A percentile compares a stretch with the other conserved stretches of the same genome.
These are phyloP conservation scores for Diplodus puntazzo DNA, from an alignment of 2,797 vertebrate species.

Conservation along the genomic window DNA sequence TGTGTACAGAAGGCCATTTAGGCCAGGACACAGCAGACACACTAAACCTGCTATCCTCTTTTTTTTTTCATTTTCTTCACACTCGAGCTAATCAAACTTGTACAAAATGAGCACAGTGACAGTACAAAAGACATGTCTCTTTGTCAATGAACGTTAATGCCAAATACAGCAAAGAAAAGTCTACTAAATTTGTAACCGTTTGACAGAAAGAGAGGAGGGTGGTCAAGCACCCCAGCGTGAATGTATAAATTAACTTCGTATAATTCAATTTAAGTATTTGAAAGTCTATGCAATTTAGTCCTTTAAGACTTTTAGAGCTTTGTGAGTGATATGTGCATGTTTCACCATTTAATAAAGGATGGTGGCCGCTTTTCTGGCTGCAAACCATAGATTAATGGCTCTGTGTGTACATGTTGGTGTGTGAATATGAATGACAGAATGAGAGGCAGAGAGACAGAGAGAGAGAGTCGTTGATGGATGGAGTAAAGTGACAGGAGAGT, in stretches of 20 bases:
- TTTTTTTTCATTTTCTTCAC: constrained; percentile 12
- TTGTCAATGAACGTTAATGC: neutral
- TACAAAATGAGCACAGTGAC: constrained; percentile 12
- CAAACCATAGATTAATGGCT: constrained; percentile 40
- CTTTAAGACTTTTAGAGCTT: neutral
- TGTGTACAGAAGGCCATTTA: constrained; percentile 69
- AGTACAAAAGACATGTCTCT: constrained; percentile 9
- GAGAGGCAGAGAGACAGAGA: constrained; percentile 24
- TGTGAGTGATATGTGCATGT: constrained; percentile 18
- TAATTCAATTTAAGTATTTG: constrained; percentile 12
- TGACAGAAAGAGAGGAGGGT: neutral
- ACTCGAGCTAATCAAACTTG: constrained; percentile 3
- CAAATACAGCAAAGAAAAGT: constrained; percentile 14
- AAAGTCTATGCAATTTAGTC: neutral
- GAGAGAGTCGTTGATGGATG: constrained; percentile 66
- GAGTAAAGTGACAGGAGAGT: constrained; percentile 64
- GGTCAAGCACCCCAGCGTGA: neutral
- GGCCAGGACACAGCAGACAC: constrained; percentile 68
- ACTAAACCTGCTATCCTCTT: constrained; percentile 12
- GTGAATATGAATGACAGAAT: constrained; percentile 30
- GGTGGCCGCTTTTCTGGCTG: constrained; percentile 30
- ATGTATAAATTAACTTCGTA: constrained; percentile 24
- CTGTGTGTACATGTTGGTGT: neutral
- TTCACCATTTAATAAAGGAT: constrained; percentile 43
- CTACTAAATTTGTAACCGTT: constrained; percentile 17